Evolutionary conservation across 2,888 invertebrate genomes (phyloP).

Genomic region (Nebria brevicollis): DNA sequence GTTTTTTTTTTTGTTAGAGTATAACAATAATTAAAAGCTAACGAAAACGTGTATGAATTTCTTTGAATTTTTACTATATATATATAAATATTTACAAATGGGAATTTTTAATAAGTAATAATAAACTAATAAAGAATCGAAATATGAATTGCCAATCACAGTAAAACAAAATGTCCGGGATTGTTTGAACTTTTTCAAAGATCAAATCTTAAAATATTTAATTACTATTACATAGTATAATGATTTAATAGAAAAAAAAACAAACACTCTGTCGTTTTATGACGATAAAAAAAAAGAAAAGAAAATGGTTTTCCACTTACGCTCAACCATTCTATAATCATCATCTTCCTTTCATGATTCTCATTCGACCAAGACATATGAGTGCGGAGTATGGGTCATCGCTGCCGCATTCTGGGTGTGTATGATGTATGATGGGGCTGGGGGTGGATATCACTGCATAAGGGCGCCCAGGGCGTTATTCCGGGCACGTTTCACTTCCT

Average conservation of each 20-base stretch:
- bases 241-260: neutral
- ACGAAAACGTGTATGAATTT: constrained; percentile 2
- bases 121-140: neutral
- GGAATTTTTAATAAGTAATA: neutral
- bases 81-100: neutral
- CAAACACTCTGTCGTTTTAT: neutral
- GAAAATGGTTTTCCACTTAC: neutral
- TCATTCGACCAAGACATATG: constrained; percentile 1
- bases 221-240: neutral
- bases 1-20: constrained; percentile 7
- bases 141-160: neutral
- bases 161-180: neutral
- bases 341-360: neutral
- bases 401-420: neutral
- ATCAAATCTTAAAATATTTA: neutral
- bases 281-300: neutral
- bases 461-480: constrained; percentile 83
- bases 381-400: neutral
- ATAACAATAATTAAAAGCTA: constrained; percentile 8
- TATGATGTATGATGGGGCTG: constrained; percentile 9
- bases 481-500: constrained; percentile 93
- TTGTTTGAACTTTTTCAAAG: neutral
- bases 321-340: neutral
- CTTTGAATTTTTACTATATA: neutral
- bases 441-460: constrained; percentile 70